Evolutionary conservation across 2,113 vertebrate genomes (phyloP).

Genomic region (Callopanchax toddi): DNA sequence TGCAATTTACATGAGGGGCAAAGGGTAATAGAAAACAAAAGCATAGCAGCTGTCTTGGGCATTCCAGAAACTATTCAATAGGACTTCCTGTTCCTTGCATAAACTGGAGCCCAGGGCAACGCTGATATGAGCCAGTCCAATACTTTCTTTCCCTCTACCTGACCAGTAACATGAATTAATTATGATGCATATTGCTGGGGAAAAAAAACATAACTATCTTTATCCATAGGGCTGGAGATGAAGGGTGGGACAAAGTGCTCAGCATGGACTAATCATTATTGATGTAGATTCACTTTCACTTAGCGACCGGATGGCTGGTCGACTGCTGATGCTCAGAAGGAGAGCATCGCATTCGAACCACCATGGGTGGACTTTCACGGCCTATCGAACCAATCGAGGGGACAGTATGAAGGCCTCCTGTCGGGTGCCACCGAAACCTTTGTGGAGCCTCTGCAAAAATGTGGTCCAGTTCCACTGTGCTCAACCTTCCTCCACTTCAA

Average conservation of each 20-base stretch:
- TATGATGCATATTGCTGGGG: constrained; percentile 36
- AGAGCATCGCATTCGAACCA: constrained; percentile 8
- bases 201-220: constrained; percentile 58
- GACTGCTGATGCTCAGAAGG: constrained; percentile 50
- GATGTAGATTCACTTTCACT: constrained; percentile 70
- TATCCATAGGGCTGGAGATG: constrained; percentile 57
- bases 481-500: constrained; percentile 41
- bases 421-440: constrained; percentile 27
- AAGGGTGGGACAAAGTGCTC: constrained; percentile 50
- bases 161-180: constrained; percentile 49
- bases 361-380: constrained; percentile 52
- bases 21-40: constrained; percentile 43
- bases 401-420: constrained; percentile 34
- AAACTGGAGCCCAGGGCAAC: constrained; percentile 25
- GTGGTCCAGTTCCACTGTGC: constrained; percentile 37
- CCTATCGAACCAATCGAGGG: constrained; percentile 52
- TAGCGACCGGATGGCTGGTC: constrained; percentile 50
- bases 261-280: constrained; percentile 66
- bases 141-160: constrained; percentile 38
- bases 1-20: constrained; percentile 31
- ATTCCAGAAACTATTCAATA: constrained; percentile 22
- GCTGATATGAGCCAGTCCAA: constrained; percentile 10
- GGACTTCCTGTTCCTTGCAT: constrained; percentile 5
- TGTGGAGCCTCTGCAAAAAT: constrained; percentile 34
- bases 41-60: constrained; percentile 37